Conservation (phyloP, 2,113 vertebrate genomes). For the Malurus alboscapulatus region DNA sequence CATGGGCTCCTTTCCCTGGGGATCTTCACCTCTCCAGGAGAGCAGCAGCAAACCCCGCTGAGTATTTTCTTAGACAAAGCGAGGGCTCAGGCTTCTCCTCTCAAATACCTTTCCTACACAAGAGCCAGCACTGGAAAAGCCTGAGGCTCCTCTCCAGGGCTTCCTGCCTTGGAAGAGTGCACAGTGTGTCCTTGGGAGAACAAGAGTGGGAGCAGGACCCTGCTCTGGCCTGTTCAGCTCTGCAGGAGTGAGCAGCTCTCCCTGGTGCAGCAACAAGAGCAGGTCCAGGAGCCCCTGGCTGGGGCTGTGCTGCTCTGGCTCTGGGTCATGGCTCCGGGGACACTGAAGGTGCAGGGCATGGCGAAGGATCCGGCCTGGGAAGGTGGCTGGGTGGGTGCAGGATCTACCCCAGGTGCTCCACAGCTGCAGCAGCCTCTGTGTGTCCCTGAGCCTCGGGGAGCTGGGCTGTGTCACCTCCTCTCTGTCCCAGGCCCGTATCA, state of each 20-base stretch:
- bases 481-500: accelerated
- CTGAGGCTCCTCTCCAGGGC: accelerated
- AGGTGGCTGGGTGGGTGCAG: accelerated
- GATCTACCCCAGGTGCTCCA: accelerated
- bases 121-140: neutral
- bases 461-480: neutral
- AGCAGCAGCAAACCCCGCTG: accelerated
- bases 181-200: accelerated
- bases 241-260: neutral
- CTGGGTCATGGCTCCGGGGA: neutral
- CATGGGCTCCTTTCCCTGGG: neutral
- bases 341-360: neutral
- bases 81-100: neutral
- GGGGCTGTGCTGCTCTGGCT: neutral
- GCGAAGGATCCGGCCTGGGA: accelerated
- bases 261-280: neutral
- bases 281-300: neutral
- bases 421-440: neutral
- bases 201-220: neutral
- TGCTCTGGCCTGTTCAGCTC: neutral
- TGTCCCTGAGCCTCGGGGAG: accelerated
- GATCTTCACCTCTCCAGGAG: neutral
- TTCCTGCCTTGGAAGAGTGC: neutral
- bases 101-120: neutral
- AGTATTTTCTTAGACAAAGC: neutral